phyloP scores from a whole-genome alignment of 2,888 invertebrate genomes.

The Leptothorax acervorum region DNA sequence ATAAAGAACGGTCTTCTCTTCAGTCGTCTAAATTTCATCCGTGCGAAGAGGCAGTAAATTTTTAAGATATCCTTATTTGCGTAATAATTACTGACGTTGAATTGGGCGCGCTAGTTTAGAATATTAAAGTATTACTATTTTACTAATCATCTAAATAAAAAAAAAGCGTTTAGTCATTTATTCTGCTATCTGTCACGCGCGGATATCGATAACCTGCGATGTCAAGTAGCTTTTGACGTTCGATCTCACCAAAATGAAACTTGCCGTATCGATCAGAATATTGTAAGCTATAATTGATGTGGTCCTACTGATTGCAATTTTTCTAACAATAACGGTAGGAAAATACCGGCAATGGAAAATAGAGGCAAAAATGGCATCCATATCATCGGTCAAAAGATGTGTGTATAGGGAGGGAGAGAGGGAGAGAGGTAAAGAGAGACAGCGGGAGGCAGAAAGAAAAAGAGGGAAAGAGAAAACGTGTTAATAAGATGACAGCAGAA shows the following conservation, averaged over 20 bases:
- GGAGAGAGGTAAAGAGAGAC: slow-evolving; percentile 25
- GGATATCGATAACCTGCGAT: neutral
- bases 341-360: neutral
- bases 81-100: neutral
- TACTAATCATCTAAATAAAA: neutral
- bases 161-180: neutral
- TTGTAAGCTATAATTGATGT: neutral
- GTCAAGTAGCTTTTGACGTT: slow-evolving; percentile 1
- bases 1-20: neutral
- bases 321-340: neutral
- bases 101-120: neutral
- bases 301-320: neutral
- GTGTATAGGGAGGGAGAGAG: neutral
- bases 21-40: neutral
- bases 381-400: neutral
- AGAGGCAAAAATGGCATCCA: neutral
- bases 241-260: slow-evolving; percentile 20
- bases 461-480: slow-evolving; percentile 67
- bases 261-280: neutral
- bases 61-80: neutral
- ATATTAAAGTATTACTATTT: slow-evolving; percentile 9
- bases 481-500: slow-evolving; percentile 79
- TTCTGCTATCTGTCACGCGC: neutral
- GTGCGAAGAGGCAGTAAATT: neutral
- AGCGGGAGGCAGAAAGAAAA: neutral